A percentile compares a stretch with the other conserved stretches of the same genome.
These are phyloP conservation scores for Coendou prehensilis DNA, from an alignment of 2,797 vertebrate genomes.

Conservation along the genomic window DNA sequence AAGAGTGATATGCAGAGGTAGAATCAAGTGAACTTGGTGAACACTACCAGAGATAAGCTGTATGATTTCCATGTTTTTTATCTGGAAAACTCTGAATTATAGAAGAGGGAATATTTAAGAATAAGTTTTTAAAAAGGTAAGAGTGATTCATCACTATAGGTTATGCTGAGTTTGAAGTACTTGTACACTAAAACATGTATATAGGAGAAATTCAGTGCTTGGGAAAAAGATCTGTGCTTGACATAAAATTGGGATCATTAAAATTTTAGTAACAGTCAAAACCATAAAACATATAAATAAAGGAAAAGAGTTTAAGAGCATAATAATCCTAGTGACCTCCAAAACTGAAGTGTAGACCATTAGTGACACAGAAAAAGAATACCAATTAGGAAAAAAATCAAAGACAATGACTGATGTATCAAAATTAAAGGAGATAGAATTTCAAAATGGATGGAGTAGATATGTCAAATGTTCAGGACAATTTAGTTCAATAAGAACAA, in stretches of 20 bases:
- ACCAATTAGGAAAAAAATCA: slow-evolving; percentile 1
- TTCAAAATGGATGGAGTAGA: background rate
- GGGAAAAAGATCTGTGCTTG: background rate
- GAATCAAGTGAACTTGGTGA: background rate
- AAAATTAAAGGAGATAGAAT: slow-evolving; percentile 45
- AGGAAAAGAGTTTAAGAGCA: background rate
- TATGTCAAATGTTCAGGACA: slow-evolving; percentile 2
- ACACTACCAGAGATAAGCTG: background rate
- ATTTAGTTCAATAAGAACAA: background rate
- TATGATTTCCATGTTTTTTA: slow-evolving; percentile 21
- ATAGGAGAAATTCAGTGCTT: background rate
- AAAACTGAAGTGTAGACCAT: background rate
- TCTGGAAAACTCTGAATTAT: background rate
- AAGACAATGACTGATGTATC: background rate
- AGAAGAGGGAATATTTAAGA: background rate
- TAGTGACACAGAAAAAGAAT: background rate
- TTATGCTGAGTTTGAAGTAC: background rate
- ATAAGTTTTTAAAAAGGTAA: background rate
- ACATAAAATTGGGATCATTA: background rate
- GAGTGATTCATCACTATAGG: background rate
- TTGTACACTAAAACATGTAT: slow-evolving; percentile 20
- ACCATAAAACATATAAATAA: background rate
- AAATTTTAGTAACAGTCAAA: slow-evolving; percentile 29
- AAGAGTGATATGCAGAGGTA: background rate
- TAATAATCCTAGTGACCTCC: slow-evolving; percentile 16